Conservation (phyloP, 2,888 invertebrate species). For the Leistus spinibarbis region DNA sequence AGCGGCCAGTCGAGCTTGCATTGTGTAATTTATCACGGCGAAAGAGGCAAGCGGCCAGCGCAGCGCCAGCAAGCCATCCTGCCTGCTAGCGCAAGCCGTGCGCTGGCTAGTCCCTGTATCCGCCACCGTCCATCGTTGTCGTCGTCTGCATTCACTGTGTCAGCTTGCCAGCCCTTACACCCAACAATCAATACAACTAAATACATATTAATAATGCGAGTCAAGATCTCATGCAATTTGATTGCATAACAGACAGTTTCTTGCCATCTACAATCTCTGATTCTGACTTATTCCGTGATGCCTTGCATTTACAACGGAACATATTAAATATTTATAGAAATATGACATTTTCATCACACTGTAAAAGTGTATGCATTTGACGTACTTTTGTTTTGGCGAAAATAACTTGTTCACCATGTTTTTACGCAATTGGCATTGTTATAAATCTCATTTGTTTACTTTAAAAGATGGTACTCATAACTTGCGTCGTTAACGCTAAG, state of each 20-base stretch:
- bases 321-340: too few species aligned
- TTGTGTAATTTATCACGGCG: conserved; percentile 44
- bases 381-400: too few species aligned
- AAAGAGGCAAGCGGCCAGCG: too few species aligned
- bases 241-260: not conserved
- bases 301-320: too few species aligned
- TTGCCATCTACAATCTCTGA: not conserved
- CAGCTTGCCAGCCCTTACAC: not conserved
- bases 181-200: conserved; percentile 45
- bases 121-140: not conserved
- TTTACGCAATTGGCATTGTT: too few species aligned
- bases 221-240: not conserved
- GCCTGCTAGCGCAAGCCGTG: not conserved
- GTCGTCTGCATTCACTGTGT: not conserved
- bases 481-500: too few species aligned
- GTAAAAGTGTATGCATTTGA: too few species aligned
- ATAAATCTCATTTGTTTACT: too few species aligned
- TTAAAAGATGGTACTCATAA: too few species aligned
- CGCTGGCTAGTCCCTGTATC: not conserved
- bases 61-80: conserved; percentile 11
- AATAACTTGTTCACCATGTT: too few species aligned
- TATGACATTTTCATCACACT: too few species aligned
- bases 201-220: conserved; percentile 52
- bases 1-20: conserved; percentile 41
- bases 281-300: too few species aligned